These are phyloP conservation scores for Procambarus virginalis DNA, from an alignment of 1,140 invertebrate species.

Conservation along the genomic window DNA sequence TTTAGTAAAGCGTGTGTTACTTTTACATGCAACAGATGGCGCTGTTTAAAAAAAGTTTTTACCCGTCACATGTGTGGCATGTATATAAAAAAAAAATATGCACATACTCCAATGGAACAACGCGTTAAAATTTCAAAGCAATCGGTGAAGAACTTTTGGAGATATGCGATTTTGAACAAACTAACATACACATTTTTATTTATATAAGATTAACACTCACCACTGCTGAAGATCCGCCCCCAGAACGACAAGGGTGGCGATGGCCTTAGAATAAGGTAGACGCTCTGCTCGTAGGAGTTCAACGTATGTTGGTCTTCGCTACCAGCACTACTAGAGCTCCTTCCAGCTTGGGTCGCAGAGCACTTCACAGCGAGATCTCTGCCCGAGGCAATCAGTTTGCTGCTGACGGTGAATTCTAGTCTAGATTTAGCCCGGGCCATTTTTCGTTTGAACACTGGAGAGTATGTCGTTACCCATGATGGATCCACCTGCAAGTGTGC, in stretches of 20 bases:
- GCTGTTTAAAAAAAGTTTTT: too few species aligned
- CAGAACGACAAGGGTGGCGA: conserved; percentile 9
- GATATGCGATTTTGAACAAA: too few species aligned
- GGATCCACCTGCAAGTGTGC: conserved; percentile 26
- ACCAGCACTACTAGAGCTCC: not conserved
- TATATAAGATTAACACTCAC: not conserved
- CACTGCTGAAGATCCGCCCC: conserved; percentile 33
- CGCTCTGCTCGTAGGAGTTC: not conserved
- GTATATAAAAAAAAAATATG: too few species aligned
- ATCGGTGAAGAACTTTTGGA: too few species aligned
- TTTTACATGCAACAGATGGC: too few species aligned
- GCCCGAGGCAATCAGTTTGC: not conserved
- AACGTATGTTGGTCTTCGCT: not conserved
- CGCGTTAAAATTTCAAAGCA: too few species aligned
- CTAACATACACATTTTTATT: too few species aligned
- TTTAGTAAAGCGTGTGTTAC: too few species aligned
- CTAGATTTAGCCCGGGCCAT: conserved; percentile 6
- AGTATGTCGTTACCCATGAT: conserved; percentile 20
- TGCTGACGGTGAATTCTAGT: conserved; percentile 4
- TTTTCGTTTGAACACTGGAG: conserved; percentile 22
- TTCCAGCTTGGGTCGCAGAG: conserved; percentile 22
- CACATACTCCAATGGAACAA: too few species aligned
- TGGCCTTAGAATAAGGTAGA: conserved; percentile 3
- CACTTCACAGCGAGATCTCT: conserved; percentile 21
- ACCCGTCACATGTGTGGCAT: too few species aligned